phyloP scores from a whole-genome alignment of 2,888 invertebrate species.

The Hydrotaea diabolus region DNA sequence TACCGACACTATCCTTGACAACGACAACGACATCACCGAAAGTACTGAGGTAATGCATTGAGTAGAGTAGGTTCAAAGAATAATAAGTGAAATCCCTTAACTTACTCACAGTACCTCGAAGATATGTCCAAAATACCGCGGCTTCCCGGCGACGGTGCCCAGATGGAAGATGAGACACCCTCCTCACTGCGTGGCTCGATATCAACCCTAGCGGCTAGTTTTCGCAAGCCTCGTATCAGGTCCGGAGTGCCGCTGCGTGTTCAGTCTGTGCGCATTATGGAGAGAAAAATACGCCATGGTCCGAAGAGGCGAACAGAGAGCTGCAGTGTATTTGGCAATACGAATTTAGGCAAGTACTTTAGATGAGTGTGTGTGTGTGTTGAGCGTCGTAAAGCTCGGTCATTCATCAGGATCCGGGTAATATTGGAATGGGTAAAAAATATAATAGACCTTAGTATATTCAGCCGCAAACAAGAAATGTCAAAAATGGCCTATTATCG shows the following conservation, averaged over 20 bases:
- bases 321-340: conserved; percentile 76
- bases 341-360: conserved; percentile 71
- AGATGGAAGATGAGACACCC: conserved; percentile 74
- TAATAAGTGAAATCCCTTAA: neutral
- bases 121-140: conserved; percentile 80
- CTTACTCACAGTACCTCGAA: conserved; percentile 62
- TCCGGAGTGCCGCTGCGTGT: conserved; percentile 75
- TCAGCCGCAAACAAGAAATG: too few relatives aligned
- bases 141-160: conserved; percentile 79
- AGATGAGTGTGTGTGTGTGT: too few relatives aligned
- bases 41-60: conserved; percentile 73
- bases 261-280: conserved; percentile 79
- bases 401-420: too few relatives aligned
- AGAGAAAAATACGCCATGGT: conserved; percentile 74
- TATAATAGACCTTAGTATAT: too few relatives aligned
- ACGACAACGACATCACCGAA: conserved; percentile 54
- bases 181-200: conserved; percentile 70
- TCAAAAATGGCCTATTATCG: too few relatives aligned
- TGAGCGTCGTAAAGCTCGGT: too few relatives aligned
- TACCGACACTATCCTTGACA: conserved; percentile 41
- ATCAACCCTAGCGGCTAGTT: conserved; percentile 49
- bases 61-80: neutral
- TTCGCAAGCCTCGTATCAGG: conserved; percentile 56
- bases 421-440: too few relatives aligned
- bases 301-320: conserved; percentile 79